These are phyloP conservation scores for Vireo griseus DNA, from an alignment of 2,797 vertebrate species.

Conservation along the genomic window DNA sequence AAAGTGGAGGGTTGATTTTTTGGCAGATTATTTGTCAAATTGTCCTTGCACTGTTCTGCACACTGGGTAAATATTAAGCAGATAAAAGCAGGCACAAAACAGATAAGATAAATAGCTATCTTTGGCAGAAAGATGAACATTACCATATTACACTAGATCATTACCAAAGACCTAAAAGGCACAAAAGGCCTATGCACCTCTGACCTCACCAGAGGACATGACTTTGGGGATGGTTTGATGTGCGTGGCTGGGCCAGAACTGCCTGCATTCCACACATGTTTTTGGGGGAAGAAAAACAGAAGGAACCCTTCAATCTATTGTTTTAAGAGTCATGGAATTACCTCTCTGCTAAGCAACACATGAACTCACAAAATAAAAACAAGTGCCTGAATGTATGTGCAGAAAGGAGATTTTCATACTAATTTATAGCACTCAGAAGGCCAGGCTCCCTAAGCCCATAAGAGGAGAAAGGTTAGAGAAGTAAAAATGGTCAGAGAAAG, in stretches of 20 bases:
- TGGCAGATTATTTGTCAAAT: not conserved
- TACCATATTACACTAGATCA: not conserved
- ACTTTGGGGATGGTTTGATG: not conserved
- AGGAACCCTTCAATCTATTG: not conserved
- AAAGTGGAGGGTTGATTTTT: not conserved
- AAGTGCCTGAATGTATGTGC: not conserved
- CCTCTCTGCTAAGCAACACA: not conserved
- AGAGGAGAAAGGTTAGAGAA: not conserved
- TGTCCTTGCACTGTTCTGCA: not conserved
- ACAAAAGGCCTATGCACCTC: not conserved
- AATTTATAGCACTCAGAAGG: not conserved
- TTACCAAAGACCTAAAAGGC: not conserved
- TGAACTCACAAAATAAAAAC: not conserved
- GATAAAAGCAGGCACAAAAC: not conserved
- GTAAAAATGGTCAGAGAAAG: not conserved
- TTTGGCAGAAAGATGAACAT: not conserved
- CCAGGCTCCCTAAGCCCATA: not conserved
- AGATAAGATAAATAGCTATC: not conserved
- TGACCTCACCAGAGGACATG: not conserved
- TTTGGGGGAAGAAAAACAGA: not conserved
- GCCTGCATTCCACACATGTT: not conserved
- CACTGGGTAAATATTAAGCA: not conserved
- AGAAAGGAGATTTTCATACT: not conserved
- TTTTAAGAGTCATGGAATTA: not conserved
- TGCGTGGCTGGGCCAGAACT: rapidly evolving